Evolutionary conservation across 2,113 vertebrate genomes (phyloP), one percentile per base, ranked within the genome.

Genomic region (Ochotona princeps): DNA sequence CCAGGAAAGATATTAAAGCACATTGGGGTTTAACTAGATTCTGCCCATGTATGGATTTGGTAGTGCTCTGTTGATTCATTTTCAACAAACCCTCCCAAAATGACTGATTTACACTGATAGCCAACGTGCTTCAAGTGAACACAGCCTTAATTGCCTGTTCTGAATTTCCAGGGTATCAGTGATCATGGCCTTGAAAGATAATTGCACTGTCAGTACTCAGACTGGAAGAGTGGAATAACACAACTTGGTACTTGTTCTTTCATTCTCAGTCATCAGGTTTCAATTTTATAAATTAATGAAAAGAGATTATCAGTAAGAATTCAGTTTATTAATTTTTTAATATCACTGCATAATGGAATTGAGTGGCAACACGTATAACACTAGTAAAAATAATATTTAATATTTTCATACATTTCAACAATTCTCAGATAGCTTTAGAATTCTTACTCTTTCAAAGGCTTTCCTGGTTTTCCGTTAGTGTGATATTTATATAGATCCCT

Each of bases 191-290:
- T 72, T 79, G 14, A 61, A 75, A 87, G 7, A 78, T 38, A 61
- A 8, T 2, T 32, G 6, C 20, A 28, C 1, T 20, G 3, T 38
- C 10, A 69, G 2, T 17, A 28, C 20, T 90, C 20, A 11, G 67
- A 18, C 1, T 44, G 11, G 1, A 57, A 47, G 0, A 47, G 30
- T 0, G 14, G 2, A 1, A 28, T 35, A 67, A 63, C 26, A 21
- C 23, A 82, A n/a, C 78, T 44, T 47, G 35, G 44, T 79, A 23
- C 26, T 30, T 12, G 7, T 57, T 89, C 60, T 87, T 70, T 35
- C 8, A 88, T 87, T 8, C 28, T 84, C 49, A 73, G 30, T 84
- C 21, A 83, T 51, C 25, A 94, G 25, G 85, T 84, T 8, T 82
- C 18, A 84, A 72, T 74, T 74, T 84, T 30, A 85, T 1, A 47